Evolutionary conservation across 2,888 invertebrate genomes (phyloP).

Genomic region (Formica aserva): DNA sequence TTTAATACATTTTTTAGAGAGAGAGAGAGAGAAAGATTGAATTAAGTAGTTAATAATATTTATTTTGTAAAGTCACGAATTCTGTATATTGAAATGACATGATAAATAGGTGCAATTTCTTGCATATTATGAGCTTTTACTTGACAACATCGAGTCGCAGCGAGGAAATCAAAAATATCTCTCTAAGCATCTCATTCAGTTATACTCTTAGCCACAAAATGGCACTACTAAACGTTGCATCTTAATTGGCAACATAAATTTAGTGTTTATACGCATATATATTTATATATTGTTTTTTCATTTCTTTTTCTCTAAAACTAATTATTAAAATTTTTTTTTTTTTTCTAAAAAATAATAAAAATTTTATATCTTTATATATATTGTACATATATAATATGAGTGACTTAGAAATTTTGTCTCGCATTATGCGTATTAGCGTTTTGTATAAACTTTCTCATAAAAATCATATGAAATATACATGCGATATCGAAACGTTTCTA

Average conservation of each 20-base stretch:
- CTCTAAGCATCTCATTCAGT: slow-evolving; percentile 8
- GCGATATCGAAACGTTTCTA: not conserved
- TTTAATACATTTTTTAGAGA: no score
- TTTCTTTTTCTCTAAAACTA: not conserved
- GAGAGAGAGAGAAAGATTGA: not conserved
- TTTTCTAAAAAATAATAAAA: not conserved
- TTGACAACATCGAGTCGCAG: not conserved
- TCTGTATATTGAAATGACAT: not conserved
- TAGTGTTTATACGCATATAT: not conserved
- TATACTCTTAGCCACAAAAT: not conserved
- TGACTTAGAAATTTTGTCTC: not conserved
- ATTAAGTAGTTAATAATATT: slow-evolving; percentile 32
- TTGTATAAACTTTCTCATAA: not conserved
- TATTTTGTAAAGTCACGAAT: slow-evolving; percentile 8
- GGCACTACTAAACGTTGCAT: not conserved
- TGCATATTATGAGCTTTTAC: not conserved
- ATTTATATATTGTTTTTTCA: not conserved
- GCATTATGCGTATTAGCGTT: not conserved
- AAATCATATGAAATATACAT: not conserved
- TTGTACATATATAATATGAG: not conserved
- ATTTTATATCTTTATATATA: not conserved
- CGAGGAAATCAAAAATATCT: slow-evolving; percentile 28
- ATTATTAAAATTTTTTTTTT: not conserved
- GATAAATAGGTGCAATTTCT: not conserved
- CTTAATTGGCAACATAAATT: not conserved